phyloP scores from a whole-genome alignment of 37 sponge, comb jelly and placozoan species.

The Oopsacas minuta region DNA sequence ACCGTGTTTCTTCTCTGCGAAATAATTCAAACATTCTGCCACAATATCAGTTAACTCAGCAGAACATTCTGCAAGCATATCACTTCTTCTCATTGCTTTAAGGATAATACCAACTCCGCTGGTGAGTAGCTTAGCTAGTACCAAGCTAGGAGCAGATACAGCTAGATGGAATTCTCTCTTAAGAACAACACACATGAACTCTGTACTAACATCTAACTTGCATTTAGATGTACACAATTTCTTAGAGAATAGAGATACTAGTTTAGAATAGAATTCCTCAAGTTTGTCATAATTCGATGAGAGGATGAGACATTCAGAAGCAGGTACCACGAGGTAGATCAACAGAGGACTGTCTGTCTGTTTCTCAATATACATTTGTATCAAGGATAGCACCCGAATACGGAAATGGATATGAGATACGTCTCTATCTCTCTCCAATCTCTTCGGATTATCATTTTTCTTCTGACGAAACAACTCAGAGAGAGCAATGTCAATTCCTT shows the following conservation, averaged over 20 bases:
- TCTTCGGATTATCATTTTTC: background rate
- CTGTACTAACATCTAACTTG: background rate
- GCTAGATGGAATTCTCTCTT: constrained; percentile 6
- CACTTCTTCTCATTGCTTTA: background rate
- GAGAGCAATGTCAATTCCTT: background rate
- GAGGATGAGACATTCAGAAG: background rate
- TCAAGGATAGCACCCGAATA: background rate
- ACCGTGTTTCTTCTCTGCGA: background rate
- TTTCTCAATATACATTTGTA: background rate
- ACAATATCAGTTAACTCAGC: background rate
- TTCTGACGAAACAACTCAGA: background rate
- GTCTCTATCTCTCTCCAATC: background rate
- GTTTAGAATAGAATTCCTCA: background rate
- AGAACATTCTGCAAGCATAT: background rate
- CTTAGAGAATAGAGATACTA: background rate
- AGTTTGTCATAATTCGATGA: background rate
- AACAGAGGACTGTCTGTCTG: background rate
- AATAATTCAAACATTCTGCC: background rate
- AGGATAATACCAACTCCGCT: background rate
- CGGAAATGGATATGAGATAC: background rate
- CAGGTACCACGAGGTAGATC: background rate
- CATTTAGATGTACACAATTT: background rate
- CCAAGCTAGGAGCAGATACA: background rate
- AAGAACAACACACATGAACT: background rate
- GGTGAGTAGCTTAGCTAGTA: background rate